Evolutionary conservation across 2,113 vertebrate species (phyloP), one percentile per base, ranked within the genome.

Genomic region (Rhinolophus sinicus): DNA sequence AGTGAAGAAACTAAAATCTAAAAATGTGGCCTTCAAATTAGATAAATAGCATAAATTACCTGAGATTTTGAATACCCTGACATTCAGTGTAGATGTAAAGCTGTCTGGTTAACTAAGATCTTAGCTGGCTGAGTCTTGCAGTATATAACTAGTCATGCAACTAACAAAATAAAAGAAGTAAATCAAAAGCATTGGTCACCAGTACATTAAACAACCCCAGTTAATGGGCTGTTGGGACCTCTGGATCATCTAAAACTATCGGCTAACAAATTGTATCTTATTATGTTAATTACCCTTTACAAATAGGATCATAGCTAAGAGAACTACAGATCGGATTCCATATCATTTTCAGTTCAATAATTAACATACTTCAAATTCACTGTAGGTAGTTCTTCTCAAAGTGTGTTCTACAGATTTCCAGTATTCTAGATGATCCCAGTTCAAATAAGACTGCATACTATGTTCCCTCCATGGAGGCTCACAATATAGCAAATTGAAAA

Each of bases 161-260:
- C 72, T 83, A 83, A 76, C 24, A 92, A 96, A 96, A 70, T 95
- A 81, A 93, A 47, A 33, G 0, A 30, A 15, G 67, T 95, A 76
- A 67, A 21, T 95, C 35, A 64, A 77, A 98, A 94, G n/a, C 33
- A 54, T 93, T 92, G 24, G 33, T 88, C 72, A 81, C 8, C 21
- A 40, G 7, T 93, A 19, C 38, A 62, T 72, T 35, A 44, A 85
- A 83, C 60, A 70, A 67, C 22, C 28, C 24, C n/a, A 93, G 60
- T 89, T 84, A 82, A 77, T 47, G 82, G 65, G 18, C 60, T 83
- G 0, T 80, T 96, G 73, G 38, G 38, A 70, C 40, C 56, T 95
- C 1, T 94, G 83, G n/a, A 83, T 26, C n/a, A 10, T 84, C 35
- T 82, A 54, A 81, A 95, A 80, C n/a, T 92, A 84, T 24, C 94